Conservation (phyloP, 2,797 vertebrate genomes). For the Sciurus vulgaris region DNA sequence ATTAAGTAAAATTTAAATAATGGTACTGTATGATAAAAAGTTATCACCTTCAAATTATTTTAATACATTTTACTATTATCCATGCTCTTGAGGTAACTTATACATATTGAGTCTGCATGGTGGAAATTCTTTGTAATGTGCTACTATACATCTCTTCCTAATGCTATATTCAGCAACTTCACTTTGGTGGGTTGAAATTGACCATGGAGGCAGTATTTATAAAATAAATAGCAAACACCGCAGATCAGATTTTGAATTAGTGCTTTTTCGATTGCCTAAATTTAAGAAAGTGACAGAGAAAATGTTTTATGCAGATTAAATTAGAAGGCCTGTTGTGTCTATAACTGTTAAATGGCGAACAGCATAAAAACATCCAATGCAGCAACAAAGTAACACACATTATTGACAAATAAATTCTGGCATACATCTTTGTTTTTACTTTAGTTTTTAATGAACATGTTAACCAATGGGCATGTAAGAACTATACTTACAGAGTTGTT, state of each 20-base stretch:
- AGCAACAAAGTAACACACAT: neutral
- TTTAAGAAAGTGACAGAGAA: slow-evolving; percentile 1
- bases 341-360: neutral
- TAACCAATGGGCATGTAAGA: neutral
- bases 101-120: neutral
- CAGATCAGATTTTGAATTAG: neutral
- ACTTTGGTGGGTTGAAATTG: slow-evolving; percentile 8
- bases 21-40: neutral
- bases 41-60: neutral
- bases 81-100: neutral
- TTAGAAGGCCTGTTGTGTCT: neutral
- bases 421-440: neutral
- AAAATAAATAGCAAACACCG: neutral
- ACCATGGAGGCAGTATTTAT: neutral
- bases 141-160: neutral
- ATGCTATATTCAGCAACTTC: neutral
- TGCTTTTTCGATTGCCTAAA: slow-evolving; percentile 18
- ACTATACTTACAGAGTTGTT: neutral
- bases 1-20: slow-evolving; percentile 19
- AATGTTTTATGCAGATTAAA: neutral
- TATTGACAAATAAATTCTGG: neutral
- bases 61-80: neutral
- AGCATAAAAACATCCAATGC: neutral
- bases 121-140: neutral
- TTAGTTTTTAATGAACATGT: slow-evolving; percentile 23